Evolutionary conservation across 2,113 vertebrate species (phyloP).

Genomic region (Pipra filicauda): DNA sequence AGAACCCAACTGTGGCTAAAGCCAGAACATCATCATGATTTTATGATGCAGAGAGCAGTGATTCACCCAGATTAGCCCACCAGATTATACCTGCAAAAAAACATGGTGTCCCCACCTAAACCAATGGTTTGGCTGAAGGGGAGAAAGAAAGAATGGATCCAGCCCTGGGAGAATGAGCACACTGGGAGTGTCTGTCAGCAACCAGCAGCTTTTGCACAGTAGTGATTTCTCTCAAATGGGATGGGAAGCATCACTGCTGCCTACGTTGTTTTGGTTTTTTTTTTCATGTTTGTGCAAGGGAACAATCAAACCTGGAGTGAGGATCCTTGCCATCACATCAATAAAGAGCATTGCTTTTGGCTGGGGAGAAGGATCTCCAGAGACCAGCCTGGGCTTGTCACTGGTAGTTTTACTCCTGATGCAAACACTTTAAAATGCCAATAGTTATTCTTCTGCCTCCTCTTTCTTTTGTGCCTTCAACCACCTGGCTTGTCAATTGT

Average conservation of each 20-base stretch:
- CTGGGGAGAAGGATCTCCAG: neutral
- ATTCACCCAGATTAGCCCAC: neutral
- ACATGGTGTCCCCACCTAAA: neutral
- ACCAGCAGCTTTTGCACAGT: neutral
- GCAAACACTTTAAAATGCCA: neutral
- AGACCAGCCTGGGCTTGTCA: constrained; percentile 4
- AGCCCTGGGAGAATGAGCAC: neutral
- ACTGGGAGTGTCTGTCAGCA: neutral
- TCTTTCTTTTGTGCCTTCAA: constrained; percentile 1
- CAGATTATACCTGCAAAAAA: neutral
- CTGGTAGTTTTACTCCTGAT: neutral
- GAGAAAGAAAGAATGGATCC: neutral
- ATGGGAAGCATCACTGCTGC: neutral
- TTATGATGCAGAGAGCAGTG: neutral
- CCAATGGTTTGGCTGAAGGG: neutral
- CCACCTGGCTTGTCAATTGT: constrained; percentile 10
- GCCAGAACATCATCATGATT: neutral
- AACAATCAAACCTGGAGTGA: neutral
- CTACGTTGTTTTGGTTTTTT: neutral
- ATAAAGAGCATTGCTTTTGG: neutral
- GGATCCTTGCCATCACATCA: neutral
- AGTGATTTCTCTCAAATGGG: neutral
- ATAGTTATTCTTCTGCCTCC: neutral
- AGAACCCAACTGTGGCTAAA: neutral
- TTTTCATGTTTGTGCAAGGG: neutral